A percentile compares a stretch with the other conserved stretches of the same genome.
Evolutionary conservation across 2,797 vertebrate genomes (phyloP).

Genomic region (Onychomys leucogaster): DNA sequence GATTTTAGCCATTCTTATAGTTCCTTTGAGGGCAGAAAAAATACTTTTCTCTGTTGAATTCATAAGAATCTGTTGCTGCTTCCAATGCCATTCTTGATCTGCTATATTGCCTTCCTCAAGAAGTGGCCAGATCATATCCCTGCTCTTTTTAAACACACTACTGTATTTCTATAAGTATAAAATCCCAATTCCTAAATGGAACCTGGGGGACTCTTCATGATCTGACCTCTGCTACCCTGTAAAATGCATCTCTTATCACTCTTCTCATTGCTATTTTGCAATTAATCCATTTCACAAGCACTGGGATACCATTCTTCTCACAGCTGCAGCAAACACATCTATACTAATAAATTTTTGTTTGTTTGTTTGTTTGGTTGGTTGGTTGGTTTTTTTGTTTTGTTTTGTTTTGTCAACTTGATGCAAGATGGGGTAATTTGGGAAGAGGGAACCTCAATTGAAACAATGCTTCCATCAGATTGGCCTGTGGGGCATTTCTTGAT

Average conservation of each 20-base stretch:
- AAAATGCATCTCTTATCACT: not conserved
- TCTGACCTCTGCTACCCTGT: not conserved
- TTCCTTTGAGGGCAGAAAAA: not conserved
- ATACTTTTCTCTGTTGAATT: slow-evolving; percentile 7
- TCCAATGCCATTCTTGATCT: not conserved
- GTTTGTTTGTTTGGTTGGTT: too few relatives aligned
- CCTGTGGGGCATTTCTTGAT: not conserved
- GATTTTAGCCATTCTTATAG: not conserved
- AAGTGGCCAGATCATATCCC: slow-evolving; percentile 14
- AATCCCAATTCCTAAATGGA: not conserved
- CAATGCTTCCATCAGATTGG: not conserved
- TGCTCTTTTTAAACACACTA: not conserved
- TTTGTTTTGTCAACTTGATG: not conserved
- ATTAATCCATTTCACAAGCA: too few relatives aligned
- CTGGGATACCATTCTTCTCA: not conserved
- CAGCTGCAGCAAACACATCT: not conserved
- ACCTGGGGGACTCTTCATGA: not conserved
- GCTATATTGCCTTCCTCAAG: slow-evolving; percentile 14
- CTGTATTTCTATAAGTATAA: not conserved
- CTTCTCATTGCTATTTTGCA: too few relatives aligned
- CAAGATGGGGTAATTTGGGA: not conserved
- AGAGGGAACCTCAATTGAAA: not conserved
- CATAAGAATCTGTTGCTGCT: not conserved
- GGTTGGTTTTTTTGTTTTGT: too few relatives aligned
- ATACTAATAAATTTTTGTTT: too few relatives aligned